Percentiles rank a stretch among this genome's conserved stretches.
These are phyloP conservation scores for Ornithorhynchus anatinus DNA, from an alignment of 2,113 vertebrate species.

Conservation along the genomic window DNA sequence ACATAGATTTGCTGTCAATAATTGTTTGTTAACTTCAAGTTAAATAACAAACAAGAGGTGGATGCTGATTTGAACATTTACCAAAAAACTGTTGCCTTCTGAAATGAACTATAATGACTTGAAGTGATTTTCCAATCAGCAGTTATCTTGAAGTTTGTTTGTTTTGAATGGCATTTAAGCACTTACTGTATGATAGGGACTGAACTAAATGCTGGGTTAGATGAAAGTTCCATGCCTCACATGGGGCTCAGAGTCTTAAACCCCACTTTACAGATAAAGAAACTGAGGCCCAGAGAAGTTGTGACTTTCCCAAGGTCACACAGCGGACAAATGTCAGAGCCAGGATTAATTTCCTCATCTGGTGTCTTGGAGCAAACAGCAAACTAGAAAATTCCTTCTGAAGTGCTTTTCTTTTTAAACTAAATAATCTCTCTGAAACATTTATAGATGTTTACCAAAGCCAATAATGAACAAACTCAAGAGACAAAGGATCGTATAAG, in stretches of 20 bases:
- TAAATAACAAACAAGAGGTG: background rate
- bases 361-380: background rate
- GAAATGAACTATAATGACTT: background rate
- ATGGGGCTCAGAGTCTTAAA: too few species aligned
- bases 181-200: too few species aligned
- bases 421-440: background rate
- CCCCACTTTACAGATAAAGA: too few species aligned
- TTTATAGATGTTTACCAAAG: background rate
- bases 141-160: background rate
- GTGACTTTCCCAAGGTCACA: too few species aligned
- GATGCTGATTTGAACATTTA: background rate
- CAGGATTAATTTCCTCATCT: too few species aligned
- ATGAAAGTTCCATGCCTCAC: too few species aligned
- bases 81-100: too few species aligned
- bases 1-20: background rate
- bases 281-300: too few species aligned
- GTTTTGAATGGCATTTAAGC: background rate
- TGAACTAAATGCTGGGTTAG: too few species aligned
- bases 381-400: background rate
- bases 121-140: background rate
- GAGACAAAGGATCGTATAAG: background rate
- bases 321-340: too few species aligned
- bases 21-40: background rate
- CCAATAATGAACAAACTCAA: background rate
- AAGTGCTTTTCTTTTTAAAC: background rate